Evolutionary conservation across 2,888 invertebrate species (phyloP).

Genomic region (Clanis bilineata): DNA sequence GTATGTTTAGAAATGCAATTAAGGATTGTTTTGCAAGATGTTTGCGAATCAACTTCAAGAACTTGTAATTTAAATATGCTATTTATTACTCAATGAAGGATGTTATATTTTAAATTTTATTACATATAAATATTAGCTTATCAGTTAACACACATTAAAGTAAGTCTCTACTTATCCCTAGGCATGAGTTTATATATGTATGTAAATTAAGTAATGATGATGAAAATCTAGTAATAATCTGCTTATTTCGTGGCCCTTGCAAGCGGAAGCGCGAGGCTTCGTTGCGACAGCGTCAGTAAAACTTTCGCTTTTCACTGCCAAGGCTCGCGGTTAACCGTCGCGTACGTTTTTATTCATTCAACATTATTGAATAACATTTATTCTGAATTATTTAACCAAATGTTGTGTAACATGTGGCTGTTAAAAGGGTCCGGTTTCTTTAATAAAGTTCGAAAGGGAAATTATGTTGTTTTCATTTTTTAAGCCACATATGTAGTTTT

Average conservation of each 20-base stretch:
- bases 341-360: conserved; percentile 19
- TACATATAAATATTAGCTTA: too few species aligned
- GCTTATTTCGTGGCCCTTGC: conserved; percentile 29
- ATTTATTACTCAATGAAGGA: too few species aligned
- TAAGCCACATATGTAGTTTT: too few species aligned
- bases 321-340: conserved; percentile 47
- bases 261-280: conserved; percentile 34
- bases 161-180: too few species aligned
- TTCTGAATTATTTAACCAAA: neutral
- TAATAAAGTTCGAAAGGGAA: neutral
- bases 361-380: conserved; percentile 8
- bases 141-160: too few species aligned
- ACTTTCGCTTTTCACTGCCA: conserved; percentile 81
- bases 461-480: neutral
- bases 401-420: neutral
- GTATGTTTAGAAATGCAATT: too few species aligned
- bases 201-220: too few species aligned
- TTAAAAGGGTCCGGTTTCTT: neutral
- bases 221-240: neutral
- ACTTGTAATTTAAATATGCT: too few species aligned
- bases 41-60: too few species aligned
- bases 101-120: too few species aligned
- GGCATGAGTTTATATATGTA: too few species aligned
- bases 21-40: too few species aligned
- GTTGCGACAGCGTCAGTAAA: conserved; percentile 40